A percentile compares a stretch with the other conserved stretches of the same genome.
Evolutionary conservation across 2,113 vertebrate species (phyloP).

Genomic region (Cryptotis parvus): DNA sequence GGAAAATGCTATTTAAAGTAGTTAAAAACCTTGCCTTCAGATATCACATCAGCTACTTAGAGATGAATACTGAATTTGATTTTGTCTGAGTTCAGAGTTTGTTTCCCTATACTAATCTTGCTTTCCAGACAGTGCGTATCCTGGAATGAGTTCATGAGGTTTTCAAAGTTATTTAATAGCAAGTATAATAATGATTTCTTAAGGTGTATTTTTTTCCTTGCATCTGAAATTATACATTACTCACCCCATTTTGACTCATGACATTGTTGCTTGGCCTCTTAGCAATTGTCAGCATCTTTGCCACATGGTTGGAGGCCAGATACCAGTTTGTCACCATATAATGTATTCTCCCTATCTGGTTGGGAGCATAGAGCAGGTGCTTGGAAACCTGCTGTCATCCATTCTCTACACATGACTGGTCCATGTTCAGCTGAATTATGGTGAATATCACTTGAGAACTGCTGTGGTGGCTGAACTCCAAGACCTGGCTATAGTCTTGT

Average conservation of each 20-base stretch:
- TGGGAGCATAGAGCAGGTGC: constrained; percentile 70
- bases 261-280: constrained; percentile 37
- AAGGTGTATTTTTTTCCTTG: neutral
- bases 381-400: constrained; percentile 66
- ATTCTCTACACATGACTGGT: constrained; percentile 74
- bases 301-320: constrained; percentile 62
- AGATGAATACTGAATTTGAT: neutral
- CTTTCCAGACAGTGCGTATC: neutral
- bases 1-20: neutral
- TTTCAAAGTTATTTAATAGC: constrained; percentile 27
- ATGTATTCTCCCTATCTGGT: constrained; percentile 53
- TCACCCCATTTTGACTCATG: constrained; percentile 23
- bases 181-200: neutral
- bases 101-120: neutral
- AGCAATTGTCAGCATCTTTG: constrained; percentile 73
- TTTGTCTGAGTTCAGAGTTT: constrained; percentile 7
- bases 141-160: neutral
- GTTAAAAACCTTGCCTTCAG: neutral
- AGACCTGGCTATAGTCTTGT: constrained; percentile 39
- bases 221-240: constrained; percentile 47
- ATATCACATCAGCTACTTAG: neutral
- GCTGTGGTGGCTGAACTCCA: constrained; percentile 50
- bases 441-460: constrained; percentile 57
- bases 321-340: constrained; percentile 60
- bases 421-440: constrained; percentile 69